Evolutionary conservation across 2,113 vertebrate species (phyloP), one percentile per base, ranked within the genome.

Genomic region (Hippocampus mohnikei): DNA sequence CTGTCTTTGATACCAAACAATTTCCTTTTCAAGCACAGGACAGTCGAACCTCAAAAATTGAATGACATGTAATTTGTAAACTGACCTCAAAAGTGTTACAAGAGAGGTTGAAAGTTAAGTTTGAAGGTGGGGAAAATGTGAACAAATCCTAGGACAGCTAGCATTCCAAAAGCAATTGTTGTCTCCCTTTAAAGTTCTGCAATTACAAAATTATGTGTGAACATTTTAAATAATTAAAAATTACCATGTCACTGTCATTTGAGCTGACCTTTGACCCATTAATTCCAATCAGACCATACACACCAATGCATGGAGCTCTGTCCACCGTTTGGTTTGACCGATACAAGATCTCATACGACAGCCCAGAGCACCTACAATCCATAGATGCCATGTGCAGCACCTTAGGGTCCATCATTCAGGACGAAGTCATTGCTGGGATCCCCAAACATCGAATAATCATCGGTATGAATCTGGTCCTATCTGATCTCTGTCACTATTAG

Each of bases 301-400:
- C 94, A 62, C 94, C 95, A 1, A 88, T 95, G 92, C 89, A 86
- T 71, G 94, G 94, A 70, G 81, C 87, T 37, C 55, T 85, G 71
- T 95, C 95, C 69, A 93, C 88, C 15, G 94, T 96, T 59, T 96
- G 95, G 95, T 96, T 96, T 88, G 95, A 97, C 88, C 93, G 94
- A n/a, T 75, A 90, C 63, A 95, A 94, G 89, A 94, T 97, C 79
- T 93, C 91, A 20, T 85, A 74, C 23, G 91, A 96, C 41, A 92
- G 92, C 80, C 91, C 93, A 8, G 95, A 97, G 68, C 93, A 96
- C 86, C 90, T 91, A 16, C 94, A 95, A 71, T 96, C 94, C 3
- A 91, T 96, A 27, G 92, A 95, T 62, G 70, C 62, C 1, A 95
- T 95, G 94, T 94, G 94, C 72, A 73, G 0, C 2, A 10, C 73